phyloP scores from a whole-genome alignment of 2,888 invertebrate genomes.

The Ecdyonurus torrentis region DNA sequence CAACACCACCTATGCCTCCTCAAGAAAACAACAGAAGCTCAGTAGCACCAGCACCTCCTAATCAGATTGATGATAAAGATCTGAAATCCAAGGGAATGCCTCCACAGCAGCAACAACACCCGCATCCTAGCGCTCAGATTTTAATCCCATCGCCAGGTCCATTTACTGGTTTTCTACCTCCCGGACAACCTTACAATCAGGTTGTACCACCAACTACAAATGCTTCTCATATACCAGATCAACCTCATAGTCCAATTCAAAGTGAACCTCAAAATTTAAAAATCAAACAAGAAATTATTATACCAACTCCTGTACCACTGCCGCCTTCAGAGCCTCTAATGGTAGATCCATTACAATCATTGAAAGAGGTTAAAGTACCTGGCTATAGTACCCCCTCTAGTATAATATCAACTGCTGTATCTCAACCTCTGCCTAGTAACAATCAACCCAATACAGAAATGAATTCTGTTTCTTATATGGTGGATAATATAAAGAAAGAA shows the following conservation, averaged over 20 bases:
- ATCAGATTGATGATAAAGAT: neutral
- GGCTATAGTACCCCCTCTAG: constrained; percentile 29
- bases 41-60: neutral
- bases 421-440: neutral
- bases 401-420: neutral
- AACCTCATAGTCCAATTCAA: constrained; percentile 17
- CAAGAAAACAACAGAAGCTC: constrained; percentile 17
- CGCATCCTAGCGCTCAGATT: neutral
- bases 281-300: constrained; percentile 42
- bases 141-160: neutral
- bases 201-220: neutral
- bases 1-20: constrained; percentile 17
- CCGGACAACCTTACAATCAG: neutral
- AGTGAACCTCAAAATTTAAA: constrained; percentile 55
- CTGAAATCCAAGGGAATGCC: neutral
- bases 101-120: too few species aligned
- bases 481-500: neutral
- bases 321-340: constrained; percentile 21
- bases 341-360: constrained; percentile 54
- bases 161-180: neutral
- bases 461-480: neutral
- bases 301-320: constrained; percentile 18
- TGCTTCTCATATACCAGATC: neutral
- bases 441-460: neutral
- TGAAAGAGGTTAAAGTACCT: constrained; percentile 65